phyloP scores from a whole-genome alignment of 2,888 invertebrate species.

The Drosophila anceps region DNA sequence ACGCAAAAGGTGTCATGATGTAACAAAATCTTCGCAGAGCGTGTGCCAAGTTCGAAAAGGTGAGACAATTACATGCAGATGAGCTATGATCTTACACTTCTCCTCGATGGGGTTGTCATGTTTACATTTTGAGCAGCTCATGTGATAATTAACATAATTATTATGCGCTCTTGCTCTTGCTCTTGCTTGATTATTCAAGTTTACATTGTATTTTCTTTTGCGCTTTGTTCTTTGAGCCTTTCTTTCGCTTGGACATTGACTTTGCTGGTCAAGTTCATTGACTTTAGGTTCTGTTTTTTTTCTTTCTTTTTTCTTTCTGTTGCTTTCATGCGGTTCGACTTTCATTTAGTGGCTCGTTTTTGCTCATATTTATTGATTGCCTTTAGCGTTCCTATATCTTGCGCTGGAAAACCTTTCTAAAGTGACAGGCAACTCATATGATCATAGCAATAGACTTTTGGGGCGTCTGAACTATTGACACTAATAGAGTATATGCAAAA shows the following conservation, averaged over 20 bases:
- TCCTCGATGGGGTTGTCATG: background rate
- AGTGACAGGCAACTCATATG: slow-evolving; percentile 45
- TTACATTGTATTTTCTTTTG: slow-evolving; percentile 7
- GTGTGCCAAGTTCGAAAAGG: slow-evolving; percentile 41
- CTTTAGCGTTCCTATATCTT: slow-evolving; percentile 34
- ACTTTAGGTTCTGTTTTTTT: slow-evolving; percentile 45
- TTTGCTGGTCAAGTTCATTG: slow-evolving; percentile 58
- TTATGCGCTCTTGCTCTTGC: slow-evolving; percentile 46
- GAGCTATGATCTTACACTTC: slow-evolving; percentile 1
- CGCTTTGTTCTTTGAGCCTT: slow-evolving; percentile 37
- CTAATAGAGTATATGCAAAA: slow-evolving; percentile 15
- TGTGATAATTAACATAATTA: slow-evolving; percentile 45
- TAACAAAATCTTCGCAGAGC: slow-evolving; percentile 38
- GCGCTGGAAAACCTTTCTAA: slow-evolving; percentile 54
- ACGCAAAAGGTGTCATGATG: slow-evolving; percentile 52
- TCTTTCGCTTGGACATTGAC: slow-evolving; percentile 47
- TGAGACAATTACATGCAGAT: slow-evolving; percentile 3
- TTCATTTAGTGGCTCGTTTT: slow-evolving; percentile 33
- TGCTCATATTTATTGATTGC: slow-evolving; percentile 42
- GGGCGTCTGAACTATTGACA: slow-evolving; percentile 21
- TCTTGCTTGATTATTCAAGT: background rate
- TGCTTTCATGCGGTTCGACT: slow-evolving; percentile 32
- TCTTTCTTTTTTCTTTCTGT: slow-evolving; percentile 13
- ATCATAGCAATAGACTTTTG: slow-evolving; percentile 22
- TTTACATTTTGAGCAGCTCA: slow-evolving; percentile 3